Percentiles rank a stretch among this genome's conserved stretches.
These are phyloP conservation scores for Trypoxylon attenuatum DNA, from an alignment of 2,888 invertebrate genomes.

Conservation along the genomic window DNA sequence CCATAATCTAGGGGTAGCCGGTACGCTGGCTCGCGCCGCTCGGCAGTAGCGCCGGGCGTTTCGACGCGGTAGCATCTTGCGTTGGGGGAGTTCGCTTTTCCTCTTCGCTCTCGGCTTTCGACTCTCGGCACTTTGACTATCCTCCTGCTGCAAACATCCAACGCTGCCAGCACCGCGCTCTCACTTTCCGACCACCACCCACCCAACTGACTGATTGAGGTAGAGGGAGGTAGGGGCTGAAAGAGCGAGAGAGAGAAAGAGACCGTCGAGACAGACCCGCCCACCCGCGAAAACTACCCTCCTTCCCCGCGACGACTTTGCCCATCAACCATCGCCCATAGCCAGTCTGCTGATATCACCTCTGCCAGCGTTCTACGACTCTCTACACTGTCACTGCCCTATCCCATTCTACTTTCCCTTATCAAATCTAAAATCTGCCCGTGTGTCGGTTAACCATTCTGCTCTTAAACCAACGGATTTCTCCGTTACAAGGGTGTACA, in stretches of 20 bases:
- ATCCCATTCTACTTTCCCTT: not conserved
- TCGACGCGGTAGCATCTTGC: slow-evolving; percentile 5
- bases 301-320: not conserved
- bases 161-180: not conserved
- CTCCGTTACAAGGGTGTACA: no score
- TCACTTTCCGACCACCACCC: not conserved
- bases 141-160: not conserved
- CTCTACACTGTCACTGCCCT: slow-evolving; percentile 9
- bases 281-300: slow-evolving; percentile 1
- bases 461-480: no score
- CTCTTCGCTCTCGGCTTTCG: not conserved
- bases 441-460: no score
- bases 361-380: slow-evolving; percentile 1
- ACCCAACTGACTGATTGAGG: not conserved
- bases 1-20: not conserved
- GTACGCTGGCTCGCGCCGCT: not conserved
- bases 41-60: slow-evolving; percentile 9
- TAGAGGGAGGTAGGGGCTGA: not conserved
- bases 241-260: slow-evolving; percentile 1
- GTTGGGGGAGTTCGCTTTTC: not conserved
- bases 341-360: not conserved
- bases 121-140: no score
- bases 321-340: not conserved
- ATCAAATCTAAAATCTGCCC: no score
- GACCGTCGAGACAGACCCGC: slow-evolving; percentile 20